Percentiles rank a stretch among this genome's conserved stretches.
Conservation (phyloP, 2,797 vertebrate genomes). For the Chaetodon trifasciatus region DNA sequence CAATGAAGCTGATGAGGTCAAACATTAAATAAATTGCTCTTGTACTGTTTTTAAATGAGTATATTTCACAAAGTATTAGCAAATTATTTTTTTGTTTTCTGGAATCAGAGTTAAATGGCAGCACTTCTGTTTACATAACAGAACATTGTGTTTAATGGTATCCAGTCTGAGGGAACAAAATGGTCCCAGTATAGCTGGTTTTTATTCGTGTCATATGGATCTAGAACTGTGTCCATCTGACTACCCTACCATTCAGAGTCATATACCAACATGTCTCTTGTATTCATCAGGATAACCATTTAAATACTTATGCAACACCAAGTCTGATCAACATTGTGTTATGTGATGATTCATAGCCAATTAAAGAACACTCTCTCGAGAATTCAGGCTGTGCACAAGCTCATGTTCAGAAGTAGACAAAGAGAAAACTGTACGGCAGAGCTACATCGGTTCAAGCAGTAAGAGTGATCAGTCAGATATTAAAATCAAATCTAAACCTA, state of each 20-base stretch:
- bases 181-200: background rate
- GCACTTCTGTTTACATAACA: background rate
- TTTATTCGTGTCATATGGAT: constrained; percentile 3
- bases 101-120: background rate
- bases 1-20: no score
- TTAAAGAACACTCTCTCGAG: constrained; percentile 32
- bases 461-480: constrained; percentile 48
- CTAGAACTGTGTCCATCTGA: background rate
- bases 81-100: no score
- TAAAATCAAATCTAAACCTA: constrained; percentile 51
- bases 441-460: constrained; percentile 11
- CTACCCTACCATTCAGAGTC: background rate
- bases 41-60: no score
- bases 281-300: constrained; percentile 20
- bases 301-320: constrained; percentile 8
- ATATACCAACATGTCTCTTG: background rate
- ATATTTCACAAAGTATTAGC: no score
- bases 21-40: no score
- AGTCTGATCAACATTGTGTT: constrained; percentile 7
- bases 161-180: background rate
- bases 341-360: constrained; percentile 15
- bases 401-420: constrained; percentile 12
- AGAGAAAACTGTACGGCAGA: constrained; percentile 7
- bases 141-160: background rate
- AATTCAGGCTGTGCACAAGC: constrained; percentile 9